Percentiles rank a stretch among this genome's conserved stretches.
Conservation (phyloP, 2,888 invertebrate genomes). For the Sthenelais limicola region DNA sequence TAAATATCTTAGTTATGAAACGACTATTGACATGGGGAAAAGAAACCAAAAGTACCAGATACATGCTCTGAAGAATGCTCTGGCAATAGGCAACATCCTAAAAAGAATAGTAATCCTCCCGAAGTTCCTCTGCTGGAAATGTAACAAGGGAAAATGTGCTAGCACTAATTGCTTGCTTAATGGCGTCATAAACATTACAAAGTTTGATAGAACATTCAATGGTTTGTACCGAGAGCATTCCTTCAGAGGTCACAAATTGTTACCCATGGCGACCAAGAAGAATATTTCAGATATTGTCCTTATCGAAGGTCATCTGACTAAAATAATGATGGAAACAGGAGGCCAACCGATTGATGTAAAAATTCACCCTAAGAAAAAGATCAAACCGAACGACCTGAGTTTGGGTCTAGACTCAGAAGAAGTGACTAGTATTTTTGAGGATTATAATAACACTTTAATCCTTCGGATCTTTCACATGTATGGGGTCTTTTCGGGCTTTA, state of each 20-base stretch:
- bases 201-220: conserved; percentile 1
- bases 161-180: conserved; percentile 3
- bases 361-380: neutral
- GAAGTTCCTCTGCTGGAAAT: conserved; percentile 7
- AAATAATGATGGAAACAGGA: neutral
- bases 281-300: neutral
- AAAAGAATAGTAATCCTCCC: neutral
- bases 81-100: conserved; percentile 3
- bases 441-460: neutral
- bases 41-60: neutral
- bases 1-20: conserved; percentile 10
- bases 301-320: neutral
- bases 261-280: conserved; percentile 10
- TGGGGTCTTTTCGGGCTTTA: conserved; percentile 14
- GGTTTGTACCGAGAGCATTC: conserved; percentile 9
- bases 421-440: neutral
- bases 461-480: neutral
- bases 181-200: neutral
- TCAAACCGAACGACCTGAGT: neutral
- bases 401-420: conserved; percentile 12
- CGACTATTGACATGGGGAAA: conserved; percentile 2
- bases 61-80: conserved; percentile 24
- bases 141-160: neutral
- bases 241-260: neutral
- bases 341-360: neutral